Percentiles rank a stretch among this genome's conserved stretches.
These are phyloP conservation scores for Allygus modestus DNA, from an alignment of 2,888 invertebrate genomes.

Conservation along the genomic window DNA sequence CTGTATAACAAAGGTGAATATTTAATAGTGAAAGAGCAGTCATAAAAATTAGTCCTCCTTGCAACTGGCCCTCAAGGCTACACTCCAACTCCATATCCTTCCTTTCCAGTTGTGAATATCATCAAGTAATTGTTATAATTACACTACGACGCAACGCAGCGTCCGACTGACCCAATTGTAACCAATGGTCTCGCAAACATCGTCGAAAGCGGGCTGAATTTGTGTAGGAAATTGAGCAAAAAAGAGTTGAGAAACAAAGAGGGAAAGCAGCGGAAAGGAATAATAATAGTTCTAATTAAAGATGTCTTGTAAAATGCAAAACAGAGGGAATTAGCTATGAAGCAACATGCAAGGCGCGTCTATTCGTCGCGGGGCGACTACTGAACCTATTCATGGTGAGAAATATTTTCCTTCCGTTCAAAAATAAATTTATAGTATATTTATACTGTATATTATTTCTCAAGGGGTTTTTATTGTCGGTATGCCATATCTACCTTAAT, in stretches of 20 bases:
- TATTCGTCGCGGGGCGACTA: not conserved
- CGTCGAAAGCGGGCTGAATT: slow-evolving; percentile 50
- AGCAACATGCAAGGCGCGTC: slow-evolving; percentile 11
- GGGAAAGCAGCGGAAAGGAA: slow-evolving; percentile 50
- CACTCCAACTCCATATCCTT: not conserved
- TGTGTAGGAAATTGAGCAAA: slow-evolving; percentile 49
- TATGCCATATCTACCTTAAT: too few relatives aligned
- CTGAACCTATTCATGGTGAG: too few relatives aligned
- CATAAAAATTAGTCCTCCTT: too few relatives aligned
- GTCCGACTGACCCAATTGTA: slow-evolving; percentile 12
- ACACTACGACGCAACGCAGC: not conserved
- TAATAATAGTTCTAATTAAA: slow-evolving; percentile 56
- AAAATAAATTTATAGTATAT: too few relatives aligned
- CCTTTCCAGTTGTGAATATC: not conserved
- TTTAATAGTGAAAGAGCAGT: too few relatives aligned
- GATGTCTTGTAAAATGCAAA: slow-evolving; percentile 60
- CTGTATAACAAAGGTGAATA: too few relatives aligned
- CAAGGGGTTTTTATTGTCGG: too few relatives aligned
- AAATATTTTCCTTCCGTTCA: too few relatives aligned
- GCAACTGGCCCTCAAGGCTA: not conserved
- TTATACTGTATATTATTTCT: too few relatives aligned
- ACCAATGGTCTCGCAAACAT: slow-evolving; percentile 17
- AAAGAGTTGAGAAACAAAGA: slow-evolving; percentile 55
- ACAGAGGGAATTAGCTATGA: slow-evolving; percentile 46
- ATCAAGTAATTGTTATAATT: slow-evolving; percentile 19